Evolutionary conservation across 2,888 invertebrate species (phyloP).

Genomic region (Mythimna ferrago): DNA sequence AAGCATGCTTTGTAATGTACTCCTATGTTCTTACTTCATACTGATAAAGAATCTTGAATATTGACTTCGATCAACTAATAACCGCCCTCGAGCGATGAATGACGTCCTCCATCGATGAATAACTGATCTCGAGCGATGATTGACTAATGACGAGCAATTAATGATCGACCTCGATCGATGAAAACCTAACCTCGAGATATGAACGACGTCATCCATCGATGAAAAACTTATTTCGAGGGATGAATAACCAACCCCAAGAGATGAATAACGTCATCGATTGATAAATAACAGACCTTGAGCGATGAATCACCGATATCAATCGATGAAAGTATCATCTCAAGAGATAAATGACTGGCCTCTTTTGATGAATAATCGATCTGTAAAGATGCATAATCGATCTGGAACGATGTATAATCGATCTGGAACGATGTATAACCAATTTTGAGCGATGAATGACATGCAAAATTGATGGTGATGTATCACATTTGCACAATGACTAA

Average conservation of each 20-base stretch:
- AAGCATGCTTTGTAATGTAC: not conserved
- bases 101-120: not conserved
- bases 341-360: not conserved
- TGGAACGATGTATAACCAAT: too few species aligned
- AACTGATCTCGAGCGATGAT: not conserved
- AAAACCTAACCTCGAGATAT: too few species aligned
- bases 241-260: too few species aligned
- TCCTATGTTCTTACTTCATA: not conserved
- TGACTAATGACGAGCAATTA: not conserved
- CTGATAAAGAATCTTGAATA: not conserved
- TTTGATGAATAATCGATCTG: not conserved
- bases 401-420: not conserved
- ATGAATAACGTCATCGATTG: too few species aligned
- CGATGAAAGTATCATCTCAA: not conserved
- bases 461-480: too few species aligned
- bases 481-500: too few species aligned
- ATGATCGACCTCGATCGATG: not conserved
- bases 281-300: too few species aligned
- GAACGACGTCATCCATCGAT: too few species aligned
- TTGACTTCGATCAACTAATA: too few species aligned
- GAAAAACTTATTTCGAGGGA: too few species aligned
- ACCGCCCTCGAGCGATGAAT: not conserved
- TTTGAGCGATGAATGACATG: too few species aligned
- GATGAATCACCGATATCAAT: too few species aligned
- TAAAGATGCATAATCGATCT: not conserved